Evolutionary conservation across 1,140 invertebrate species (phyloP).

Genomic region (Galleria mellonella): DNA sequence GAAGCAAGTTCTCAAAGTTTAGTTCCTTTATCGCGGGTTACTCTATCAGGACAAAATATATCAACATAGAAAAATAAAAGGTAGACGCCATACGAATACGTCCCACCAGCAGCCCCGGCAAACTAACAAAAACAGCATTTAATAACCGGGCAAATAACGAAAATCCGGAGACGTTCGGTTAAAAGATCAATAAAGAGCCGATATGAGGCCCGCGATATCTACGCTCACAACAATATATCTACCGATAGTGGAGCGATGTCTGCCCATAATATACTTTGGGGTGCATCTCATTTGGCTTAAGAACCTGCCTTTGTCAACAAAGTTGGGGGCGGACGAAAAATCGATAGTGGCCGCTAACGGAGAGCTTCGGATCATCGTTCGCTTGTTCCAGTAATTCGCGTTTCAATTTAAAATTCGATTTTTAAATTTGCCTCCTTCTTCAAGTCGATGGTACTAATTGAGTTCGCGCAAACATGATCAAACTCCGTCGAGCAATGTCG

Average conservation of each 20-base stretch:
- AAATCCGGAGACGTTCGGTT: conserved; percentile 26
- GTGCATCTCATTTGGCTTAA: conserved; percentile 70
- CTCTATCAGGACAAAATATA: too few relatives aligned
- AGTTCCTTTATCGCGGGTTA: too few relatives aligned
- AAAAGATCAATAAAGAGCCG: conserved; percentile 62
- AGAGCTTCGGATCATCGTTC: conserved; percentile 32
- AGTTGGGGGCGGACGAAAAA: conserved; percentile 50
- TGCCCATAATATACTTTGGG: conserved; percentile 72
- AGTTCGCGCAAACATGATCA: too few relatives aligned
- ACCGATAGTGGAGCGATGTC: conserved; percentile 67
- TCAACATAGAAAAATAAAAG: too few relatives aligned
- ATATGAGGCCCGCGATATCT: conserved; percentile 50
- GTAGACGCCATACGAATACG: not conserved
- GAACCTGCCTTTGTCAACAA: conserved; percentile 67
- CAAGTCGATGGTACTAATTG: too few relatives aligned
- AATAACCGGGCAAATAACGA: not conserved
- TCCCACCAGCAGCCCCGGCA: not conserved
- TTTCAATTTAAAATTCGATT: conserved; percentile 24
- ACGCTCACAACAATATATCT: conserved; percentile 47
- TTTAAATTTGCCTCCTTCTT: not conserved
- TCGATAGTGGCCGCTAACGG: conserved; percentile 41
- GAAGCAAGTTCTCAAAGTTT: too few relatives aligned
- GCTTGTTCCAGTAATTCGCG: conserved; percentile 34
- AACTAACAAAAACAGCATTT: too few relatives aligned
- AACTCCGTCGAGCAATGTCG: too few relatives aligned